phyloP scores from a whole-genome alignment of 2,113 vertebrate genomes.

The Rattus rattus region DNA sequence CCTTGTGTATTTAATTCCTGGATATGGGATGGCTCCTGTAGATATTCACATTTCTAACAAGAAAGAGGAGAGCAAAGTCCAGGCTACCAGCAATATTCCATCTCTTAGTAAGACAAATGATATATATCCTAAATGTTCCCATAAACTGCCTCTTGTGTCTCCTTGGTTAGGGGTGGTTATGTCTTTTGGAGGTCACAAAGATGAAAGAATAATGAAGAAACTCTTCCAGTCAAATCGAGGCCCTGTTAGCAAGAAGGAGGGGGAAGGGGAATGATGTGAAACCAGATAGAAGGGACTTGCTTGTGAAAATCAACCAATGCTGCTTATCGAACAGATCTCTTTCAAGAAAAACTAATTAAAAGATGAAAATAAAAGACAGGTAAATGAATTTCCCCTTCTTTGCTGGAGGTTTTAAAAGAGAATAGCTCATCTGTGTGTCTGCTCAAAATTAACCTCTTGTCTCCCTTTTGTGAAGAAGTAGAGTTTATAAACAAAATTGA shows the following conservation, averaged over 20 bases:
- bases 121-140: neutral
- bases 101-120: neutral
- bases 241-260: neutral
- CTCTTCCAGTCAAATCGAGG: neutral
- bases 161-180: neutral
- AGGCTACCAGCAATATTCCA: neutral
- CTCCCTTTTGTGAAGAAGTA: neutral
- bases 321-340: neutral
- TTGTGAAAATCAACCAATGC: neutral
- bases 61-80: neutral
- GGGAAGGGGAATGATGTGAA: neutral
- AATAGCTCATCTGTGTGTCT: neutral
- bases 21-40: neutral
- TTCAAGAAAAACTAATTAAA: neutral
- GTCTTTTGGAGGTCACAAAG: neutral
- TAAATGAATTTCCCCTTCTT: neutral
- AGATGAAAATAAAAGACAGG: neutral
- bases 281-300: neutral
- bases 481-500: slow-evolving; percentile 22
- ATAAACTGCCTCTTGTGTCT: neutral
- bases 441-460: neutral
- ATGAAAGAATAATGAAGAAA: neutral
- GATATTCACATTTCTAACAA: neutral
- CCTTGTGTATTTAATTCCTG: neutral
- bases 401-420: neutral